phyloP scores from a whole-genome alignment of 2,797 vertebrate species.

The Aulostomus chinensis region DNA sequence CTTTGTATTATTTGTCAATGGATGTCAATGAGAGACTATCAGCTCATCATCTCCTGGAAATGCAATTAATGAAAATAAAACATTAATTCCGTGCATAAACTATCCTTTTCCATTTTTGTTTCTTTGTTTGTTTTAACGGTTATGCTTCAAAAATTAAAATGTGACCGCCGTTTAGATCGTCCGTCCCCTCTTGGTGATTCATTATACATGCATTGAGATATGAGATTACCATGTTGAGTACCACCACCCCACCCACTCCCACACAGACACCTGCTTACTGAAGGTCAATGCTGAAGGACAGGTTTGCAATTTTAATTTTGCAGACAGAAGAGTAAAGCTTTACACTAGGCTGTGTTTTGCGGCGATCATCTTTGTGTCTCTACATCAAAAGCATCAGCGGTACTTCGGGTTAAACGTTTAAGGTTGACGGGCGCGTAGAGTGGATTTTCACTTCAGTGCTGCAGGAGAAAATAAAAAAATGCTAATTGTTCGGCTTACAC shows the following conservation, averaged over 20 bases:
- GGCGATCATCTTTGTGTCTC: slow-evolving; percentile 33
- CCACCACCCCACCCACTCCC: slow-evolving; percentile 42
- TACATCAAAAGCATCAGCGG: slow-evolving; percentile 47
- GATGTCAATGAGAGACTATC: no score
- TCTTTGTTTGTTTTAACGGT: no score
- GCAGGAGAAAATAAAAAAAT: slow-evolving; percentile 54
- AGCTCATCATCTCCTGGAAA: no score
- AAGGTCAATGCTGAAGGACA: slow-evolving; percentile 67
- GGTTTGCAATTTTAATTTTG: slow-evolving; percentile 52
- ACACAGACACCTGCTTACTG: slow-evolving; percentile 23
- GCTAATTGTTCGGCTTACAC: slow-evolving; percentile 46
- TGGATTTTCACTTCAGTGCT: slow-evolving; percentile 44
- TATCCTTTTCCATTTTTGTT: no score
- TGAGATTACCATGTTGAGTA: slow-evolving; percentile 73
- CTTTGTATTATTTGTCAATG: no score
- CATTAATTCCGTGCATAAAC: no score
- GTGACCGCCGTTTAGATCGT: slow-evolving; percentile 46
- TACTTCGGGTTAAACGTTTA: slow-evolving; percentile 60
- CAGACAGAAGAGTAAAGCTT: slow-evolving; percentile 24
- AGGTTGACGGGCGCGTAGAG: slow-evolving; percentile 38
- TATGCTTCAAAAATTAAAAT: slow-evolving; percentile 34
- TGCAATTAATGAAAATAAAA: no score
- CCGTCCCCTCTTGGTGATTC: slow-evolving; percentile 54
- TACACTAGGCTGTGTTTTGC: slow-evolving; percentile 19
- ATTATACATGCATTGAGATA: slow-evolving; percentile 73